Evolutionary conservation across 2,888 invertebrate genomes (phyloP), one percentile per base, ranked within the genome.

Genomic region (Axea sp.): DNA sequence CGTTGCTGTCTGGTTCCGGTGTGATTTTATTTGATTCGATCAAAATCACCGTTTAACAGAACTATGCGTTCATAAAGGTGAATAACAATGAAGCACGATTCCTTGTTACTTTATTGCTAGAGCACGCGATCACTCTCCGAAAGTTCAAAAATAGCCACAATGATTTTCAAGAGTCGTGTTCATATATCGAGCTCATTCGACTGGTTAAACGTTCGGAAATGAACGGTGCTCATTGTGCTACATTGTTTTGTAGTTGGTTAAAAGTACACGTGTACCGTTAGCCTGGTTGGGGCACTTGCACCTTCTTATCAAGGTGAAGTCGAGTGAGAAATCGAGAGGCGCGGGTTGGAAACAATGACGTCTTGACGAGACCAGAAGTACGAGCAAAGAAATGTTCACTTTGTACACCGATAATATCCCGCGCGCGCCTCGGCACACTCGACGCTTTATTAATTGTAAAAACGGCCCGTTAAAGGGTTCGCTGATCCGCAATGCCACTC

Each of bases 381-480:
- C 35, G 24, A 12, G 24, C 9, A 60, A 55, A 55, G 55, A 65
- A 65, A 55, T 65, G 53, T 65, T 65, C 65, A 65, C 65, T 65
- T 65, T 65, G 53, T 65, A 22, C 5, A 26, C 24, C 12, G 24
- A 6, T 30, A 60, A 60, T 60, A 37, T 45, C 33, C 37, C 26
- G 60, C 39, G 62, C 62, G 51, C 62, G 19, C 37, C 51, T 33
- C 39, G 39, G 7, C 22, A 37, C 51, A 64, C 41, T 39, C 41
- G 24, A 15, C 26, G 51, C 41, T 64, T 51, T 64, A 64, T 53
- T 64, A 83, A 79, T 76, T 71, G 74, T 77, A 79, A 81, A 79
- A 81, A 80, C 79, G 77, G 74, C 1, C 28, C 31, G 41, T 51
- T 26, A 51, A 51, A 64, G 26, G 65, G 45, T 65, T 55, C 31